Percentiles rank a stretch among this genome's conserved stretches.
Conservation (phyloP, 2,113 vertebrate species). For the Entosphenus tridentatus region DNA sequence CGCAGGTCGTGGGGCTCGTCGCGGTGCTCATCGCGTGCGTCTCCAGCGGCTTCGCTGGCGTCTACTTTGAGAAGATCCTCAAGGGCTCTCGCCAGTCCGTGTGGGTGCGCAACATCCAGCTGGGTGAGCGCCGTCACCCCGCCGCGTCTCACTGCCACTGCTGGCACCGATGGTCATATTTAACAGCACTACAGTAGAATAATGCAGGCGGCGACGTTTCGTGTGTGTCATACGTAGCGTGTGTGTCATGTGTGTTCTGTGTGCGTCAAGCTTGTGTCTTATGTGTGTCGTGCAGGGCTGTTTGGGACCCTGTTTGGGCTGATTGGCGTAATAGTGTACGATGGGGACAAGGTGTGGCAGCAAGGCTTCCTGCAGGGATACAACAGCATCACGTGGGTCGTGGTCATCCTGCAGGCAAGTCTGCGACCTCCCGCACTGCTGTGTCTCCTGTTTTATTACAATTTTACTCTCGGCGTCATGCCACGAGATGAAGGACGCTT, state of each 20-base stretch:
- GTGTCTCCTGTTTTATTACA: too few species aligned
- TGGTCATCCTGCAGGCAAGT: constrained; percentile 68
- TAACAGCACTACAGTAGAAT: too few species aligned
- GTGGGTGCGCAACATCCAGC: constrained; percentile 92
- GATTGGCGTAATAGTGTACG: constrained; percentile 63
- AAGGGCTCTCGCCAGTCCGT: constrained; percentile 94
- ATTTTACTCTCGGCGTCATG: too few species aligned
- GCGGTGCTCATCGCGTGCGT: constrained; percentile 76
- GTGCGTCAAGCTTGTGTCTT: background rate
- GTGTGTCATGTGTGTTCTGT: too few species aligned
- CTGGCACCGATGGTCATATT: too few species aligned
- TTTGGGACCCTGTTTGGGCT: constrained; percentile 74
- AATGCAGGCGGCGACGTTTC: too few species aligned
- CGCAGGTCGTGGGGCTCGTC: constrained; percentile 54
- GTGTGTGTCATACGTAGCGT: too few species aligned
- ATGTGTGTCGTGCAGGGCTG: constrained; percentile 29
- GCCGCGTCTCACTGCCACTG: too few species aligned
- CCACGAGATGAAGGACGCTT: too few species aligned
- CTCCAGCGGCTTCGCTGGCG: constrained; percentile 87
- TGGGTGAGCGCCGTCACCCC: constrained; percentile 33
- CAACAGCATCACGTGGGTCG: constrained; percentile 63
- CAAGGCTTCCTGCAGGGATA: constrained; percentile 92
- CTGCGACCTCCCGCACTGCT: constrained; percentile 8
- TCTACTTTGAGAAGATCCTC: constrained; percentile 96
- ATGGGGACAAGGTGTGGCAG: constrained; percentile 51